Evolutionary conservation across 2,113 vertebrate species (phyloP).

Genomic region (Harpagus bidentatus): DNA sequence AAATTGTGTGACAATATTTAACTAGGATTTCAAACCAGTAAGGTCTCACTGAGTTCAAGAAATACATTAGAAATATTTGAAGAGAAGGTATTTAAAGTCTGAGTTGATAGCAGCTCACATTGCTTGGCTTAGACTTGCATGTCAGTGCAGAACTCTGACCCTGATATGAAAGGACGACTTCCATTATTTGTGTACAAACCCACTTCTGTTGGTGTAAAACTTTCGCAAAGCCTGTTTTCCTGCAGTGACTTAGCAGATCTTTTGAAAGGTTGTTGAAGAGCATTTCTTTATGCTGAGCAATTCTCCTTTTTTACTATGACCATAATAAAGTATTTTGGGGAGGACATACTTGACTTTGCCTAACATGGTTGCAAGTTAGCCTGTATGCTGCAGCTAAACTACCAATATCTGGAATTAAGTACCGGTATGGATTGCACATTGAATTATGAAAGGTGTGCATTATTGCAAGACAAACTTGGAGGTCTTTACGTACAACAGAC

Average conservation of each 20-base stretch:
- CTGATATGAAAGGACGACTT: not conserved
- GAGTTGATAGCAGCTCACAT: not conserved
- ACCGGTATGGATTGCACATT: not conserved
- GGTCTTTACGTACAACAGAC: not conserved
- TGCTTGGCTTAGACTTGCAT: not conserved
- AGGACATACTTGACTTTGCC: not conserved
- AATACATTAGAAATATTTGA: not conserved
- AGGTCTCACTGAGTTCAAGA: not conserved
- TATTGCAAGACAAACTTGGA: not conserved
- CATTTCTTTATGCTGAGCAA: not conserved
- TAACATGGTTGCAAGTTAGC: not conserved
- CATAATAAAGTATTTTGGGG: not conserved
- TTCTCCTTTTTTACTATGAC: not conserved
- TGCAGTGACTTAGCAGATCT: not conserved
- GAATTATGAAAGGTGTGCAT: not conserved
- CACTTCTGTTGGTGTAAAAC: not conserved
- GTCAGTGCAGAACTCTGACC: not conserved
- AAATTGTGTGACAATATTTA: not conserved
- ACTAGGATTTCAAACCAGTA: not conserved
- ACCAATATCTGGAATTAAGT: not conserved
- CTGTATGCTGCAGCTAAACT: not conserved
- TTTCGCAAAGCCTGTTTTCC: not conserved
- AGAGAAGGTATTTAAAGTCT: not conserved
- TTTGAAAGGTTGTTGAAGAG: not conserved
- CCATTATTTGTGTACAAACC: not conserved